A percentile compares a stretch with the other conserved stretches of the same genome.
These are phyloP conservation scores for Bucco capensis DNA, from an alignment of 2,113 vertebrate genomes.

Conservation along the genomic window DNA sequence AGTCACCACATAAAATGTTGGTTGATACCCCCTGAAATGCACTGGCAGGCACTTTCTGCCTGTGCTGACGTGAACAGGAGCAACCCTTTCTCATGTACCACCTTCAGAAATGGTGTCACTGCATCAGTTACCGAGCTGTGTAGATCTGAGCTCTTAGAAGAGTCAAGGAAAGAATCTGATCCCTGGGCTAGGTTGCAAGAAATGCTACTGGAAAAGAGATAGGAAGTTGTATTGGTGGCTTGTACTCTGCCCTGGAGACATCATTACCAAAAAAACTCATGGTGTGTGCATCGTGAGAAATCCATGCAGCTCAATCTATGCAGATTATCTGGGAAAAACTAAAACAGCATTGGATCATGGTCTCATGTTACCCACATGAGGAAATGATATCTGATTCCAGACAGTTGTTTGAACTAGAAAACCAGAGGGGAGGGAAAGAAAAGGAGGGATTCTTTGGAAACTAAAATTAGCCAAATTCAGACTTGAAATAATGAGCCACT, in stretches of 20 bases:
- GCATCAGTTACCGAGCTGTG: neutral
- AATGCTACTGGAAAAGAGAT: neutral
- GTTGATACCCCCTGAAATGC: neutral
- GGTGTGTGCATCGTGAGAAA: neutral
- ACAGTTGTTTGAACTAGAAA: neutral
- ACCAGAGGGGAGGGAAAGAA: neutral
- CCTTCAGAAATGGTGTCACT: neutral
- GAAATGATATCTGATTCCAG: neutral
- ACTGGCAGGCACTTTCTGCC: rapidly evolving
- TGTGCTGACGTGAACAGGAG: rapidly evolving
- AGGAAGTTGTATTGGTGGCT: neutral
- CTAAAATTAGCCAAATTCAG: neutral
- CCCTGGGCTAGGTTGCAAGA: neutral
- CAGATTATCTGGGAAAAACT: neutral
- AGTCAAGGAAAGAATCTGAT: neutral
- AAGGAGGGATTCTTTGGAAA: neutral
- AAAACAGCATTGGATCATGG: neutral
- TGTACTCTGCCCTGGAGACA: neutral
- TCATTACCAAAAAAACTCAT: neutral
- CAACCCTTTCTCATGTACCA: neutral
- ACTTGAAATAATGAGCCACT: neutral
- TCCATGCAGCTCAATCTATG: neutral
- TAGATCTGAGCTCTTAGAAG: neutral
- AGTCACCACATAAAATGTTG: neutral
- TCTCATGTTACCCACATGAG: neutral